Conservation (phyloP, 37 sponge, comb jelly and placozoan species). For the Ianthella basta region DNA sequence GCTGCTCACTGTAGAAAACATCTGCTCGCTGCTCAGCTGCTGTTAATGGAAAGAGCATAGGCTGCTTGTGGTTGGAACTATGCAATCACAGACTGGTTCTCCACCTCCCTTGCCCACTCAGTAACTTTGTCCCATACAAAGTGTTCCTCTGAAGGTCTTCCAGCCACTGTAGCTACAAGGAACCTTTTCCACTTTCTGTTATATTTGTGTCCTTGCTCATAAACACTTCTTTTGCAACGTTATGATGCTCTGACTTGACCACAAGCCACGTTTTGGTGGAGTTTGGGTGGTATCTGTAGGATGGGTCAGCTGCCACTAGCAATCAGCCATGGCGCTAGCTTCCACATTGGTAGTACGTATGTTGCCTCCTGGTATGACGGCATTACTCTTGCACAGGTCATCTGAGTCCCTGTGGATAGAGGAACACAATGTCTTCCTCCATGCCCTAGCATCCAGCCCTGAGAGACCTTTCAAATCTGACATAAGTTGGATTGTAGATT, state of each 20-base stretch:
- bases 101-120: not conserved
- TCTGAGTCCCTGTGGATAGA: too few species aligned
- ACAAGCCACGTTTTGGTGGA: not conserved
- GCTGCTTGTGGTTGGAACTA: not conserved
- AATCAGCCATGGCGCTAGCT: too few species aligned
- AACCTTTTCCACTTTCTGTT: not conserved
- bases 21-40: too few species aligned
- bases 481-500: too few species aligned
- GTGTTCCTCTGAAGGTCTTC: not conserved
- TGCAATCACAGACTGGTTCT: not conserved
- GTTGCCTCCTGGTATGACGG: too few species aligned
- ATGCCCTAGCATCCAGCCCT: too few species aligned
- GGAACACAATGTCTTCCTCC: too few species aligned
- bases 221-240: not conserved
- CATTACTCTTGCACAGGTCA: too few species aligned
- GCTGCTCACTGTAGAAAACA: not conserved
- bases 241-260: not conserved
- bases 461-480: too few species aligned
- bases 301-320: not conserved
- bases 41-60: not conserved
- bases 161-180: not conserved
- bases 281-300: not conserved
- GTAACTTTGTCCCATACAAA: not conserved
- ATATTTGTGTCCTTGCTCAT: not conserved
- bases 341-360: too few species aligned